Percentiles rank a stretch among this genome's conserved stretches.
phyloP scores from a whole-genome alignment of 1,140 invertebrate species.

The Chrysoperla carnea region DNA sequence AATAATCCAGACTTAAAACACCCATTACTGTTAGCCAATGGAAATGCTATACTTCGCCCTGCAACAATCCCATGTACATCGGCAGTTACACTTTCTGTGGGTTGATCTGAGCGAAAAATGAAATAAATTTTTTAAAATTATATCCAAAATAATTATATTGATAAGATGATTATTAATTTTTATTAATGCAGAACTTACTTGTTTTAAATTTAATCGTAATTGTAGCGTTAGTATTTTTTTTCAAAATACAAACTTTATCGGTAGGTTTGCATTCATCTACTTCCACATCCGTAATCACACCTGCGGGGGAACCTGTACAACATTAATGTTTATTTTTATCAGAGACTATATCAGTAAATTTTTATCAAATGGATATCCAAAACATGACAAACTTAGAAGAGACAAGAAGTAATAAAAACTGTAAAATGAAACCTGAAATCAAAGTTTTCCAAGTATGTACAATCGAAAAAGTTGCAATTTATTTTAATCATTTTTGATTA shows the following conservation, averaged over 20 bases:
- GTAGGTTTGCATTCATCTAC: slow-evolving; percentile 34
- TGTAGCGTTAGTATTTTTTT: slow-evolving; percentile 36
- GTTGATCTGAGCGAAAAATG: slow-evolving; percentile 23
- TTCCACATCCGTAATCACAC: slow-evolving; percentile 29
- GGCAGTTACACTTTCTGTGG: slow-evolving; percentile 27
- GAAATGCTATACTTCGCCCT: slow-evolving; percentile 50
- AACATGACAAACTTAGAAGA: no score
- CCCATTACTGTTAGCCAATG: slow-evolving; percentile 43
- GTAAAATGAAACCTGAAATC: no score
- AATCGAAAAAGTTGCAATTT: no score
- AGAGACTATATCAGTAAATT: no score
- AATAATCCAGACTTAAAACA: slow-evolving; percentile 40
- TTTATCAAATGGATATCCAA: no score
- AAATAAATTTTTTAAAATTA: background rate
- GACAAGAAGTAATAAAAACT: no score
- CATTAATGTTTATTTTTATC: no score
- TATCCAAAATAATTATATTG: background rate
- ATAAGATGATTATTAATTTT: background rate
- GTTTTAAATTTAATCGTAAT: slow-evolving; percentile 37
- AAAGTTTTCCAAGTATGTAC: no score
- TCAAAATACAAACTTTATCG: slow-evolving; percentile 34
- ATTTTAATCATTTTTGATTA: no score
- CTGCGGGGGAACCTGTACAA: slow-evolving; percentile 38
- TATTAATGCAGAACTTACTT: slow-evolving; percentile 32
- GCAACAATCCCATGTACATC: slow-evolving; percentile 51